Evolutionary conservation across 2,888 invertebrate genomes (phyloP), one percentile per base, ranked within the genome.

Genomic region (Andrena praecox): DNA sequence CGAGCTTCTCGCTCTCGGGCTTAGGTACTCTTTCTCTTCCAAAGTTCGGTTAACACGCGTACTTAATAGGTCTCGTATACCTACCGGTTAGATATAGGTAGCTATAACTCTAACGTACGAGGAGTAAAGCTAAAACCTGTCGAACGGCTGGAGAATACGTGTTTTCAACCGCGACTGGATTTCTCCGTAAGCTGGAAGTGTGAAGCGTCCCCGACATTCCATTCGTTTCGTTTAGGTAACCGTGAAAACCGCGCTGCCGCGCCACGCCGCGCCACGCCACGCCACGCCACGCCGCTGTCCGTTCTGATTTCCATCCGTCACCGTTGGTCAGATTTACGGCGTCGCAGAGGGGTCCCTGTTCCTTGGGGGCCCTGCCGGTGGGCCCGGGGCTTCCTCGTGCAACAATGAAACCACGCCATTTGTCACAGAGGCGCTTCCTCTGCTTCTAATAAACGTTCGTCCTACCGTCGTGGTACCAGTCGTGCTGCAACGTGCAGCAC

Each of bases 341-440:
- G 83, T 85, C 77, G 85, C 81, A 66, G 56, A 82, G 82, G 78
- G 86, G 87, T 85, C 85, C 85, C 75, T 76, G 76, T 68, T 42
- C 12, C 42, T 42, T 42, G 42, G 42, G 42, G 79, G 86, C 85
- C 84, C 78, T 70, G 83, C 70, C 84, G 74, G 82, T 79, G 86
- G 84, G 89, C 89, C 86, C 90, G 89, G 88, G 90, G 89, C 89
- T 42, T 90, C 85, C 88, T 79, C 80, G 87, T 86, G 91, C 90
- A 92, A 93, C 93, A 93, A 93, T 93, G 92, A 89, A 92, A 91
- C 91, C 89, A 89, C 87, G 92, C 93, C 93, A 94, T 94, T 94
- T 94, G 93, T 93, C 93, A 93, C 91, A 91, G 91, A 92, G 93
- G 92, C 91, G 93, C 93, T 93, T 93, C 93, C 92, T 92, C 92